Conservation (phyloP, 2,797 vertebrate species). For the Pseudochromis fuscus region DNA sequence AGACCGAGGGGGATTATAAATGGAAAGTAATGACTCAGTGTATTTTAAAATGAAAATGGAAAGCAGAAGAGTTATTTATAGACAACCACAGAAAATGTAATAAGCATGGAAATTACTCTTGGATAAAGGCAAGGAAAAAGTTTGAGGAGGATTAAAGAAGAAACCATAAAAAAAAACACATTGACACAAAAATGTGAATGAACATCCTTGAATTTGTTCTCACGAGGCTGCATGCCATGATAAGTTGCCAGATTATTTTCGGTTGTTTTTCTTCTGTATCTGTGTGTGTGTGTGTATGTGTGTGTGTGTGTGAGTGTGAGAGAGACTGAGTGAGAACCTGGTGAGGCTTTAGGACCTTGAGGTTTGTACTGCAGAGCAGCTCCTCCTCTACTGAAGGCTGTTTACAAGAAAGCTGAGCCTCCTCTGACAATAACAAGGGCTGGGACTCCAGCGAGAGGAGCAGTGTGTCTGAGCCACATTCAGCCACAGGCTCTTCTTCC, state of each 20-base stretch:
- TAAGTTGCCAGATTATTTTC: neutral
- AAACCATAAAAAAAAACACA: neutral
- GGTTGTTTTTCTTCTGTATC: neutral
- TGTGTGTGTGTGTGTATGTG: no score
- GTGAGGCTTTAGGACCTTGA: slow-evolving; percentile 75
- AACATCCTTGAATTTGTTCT: slow-evolving; percentile 1
- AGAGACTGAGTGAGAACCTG: neutral
- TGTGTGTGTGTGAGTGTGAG: neutral
- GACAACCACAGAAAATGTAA: neutral
- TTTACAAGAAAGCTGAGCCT: slow-evolving; percentile 77
- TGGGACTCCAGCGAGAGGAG: slow-evolving; percentile 60
- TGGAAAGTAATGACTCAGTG: slow-evolving; percentile 22
- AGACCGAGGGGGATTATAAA: slow-evolving; percentile 24
- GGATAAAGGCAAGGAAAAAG: neutral
- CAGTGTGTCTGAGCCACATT: slow-evolving; percentile 71
- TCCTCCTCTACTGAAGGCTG: slow-evolving; percentile 70
- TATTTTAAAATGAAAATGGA: slow-evolving; percentile 12
- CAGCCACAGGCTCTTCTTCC: slow-evolving; percentile 76
- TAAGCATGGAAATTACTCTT: slow-evolving; percentile 6
- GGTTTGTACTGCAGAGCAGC: slow-evolving; percentile 61
- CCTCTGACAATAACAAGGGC: slow-evolving; percentile 77
- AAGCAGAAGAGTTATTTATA: slow-evolving; percentile 49
- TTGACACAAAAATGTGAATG: slow-evolving; percentile 4
- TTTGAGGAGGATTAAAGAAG: neutral
- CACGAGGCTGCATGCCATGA: slow-evolving; percentile 3